Evolutionary conservation across 1,140 invertebrate genomes (phyloP), one percentile per base, ranked within the genome.

Genomic region (Anastatus disparis): DNA sequence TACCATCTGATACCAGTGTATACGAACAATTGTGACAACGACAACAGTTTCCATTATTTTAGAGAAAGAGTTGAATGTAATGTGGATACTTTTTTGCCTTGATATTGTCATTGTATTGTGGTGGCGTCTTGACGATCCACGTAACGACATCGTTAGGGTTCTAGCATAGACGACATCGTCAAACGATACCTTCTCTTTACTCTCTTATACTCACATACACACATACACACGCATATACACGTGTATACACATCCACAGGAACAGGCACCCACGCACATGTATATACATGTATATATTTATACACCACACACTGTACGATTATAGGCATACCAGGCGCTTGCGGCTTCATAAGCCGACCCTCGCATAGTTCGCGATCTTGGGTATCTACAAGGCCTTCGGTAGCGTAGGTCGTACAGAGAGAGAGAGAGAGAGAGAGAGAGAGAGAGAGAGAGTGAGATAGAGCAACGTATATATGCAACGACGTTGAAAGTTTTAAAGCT

Each of bases 131-230:
- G 65, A 55, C 65, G 20, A 38, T 67, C 64, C 8, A 31, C 1
- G 75, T 81, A 80, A 81, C 80, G 77, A 80, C 78, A 79, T 81
- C 79, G 79, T 81, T 82, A 77, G 20, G 50, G 20, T 17, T 9
- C 20, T 8, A 24, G 53, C 12, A 35, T 4, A n/a, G 4, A 35
- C n/a, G n/a, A n/a, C n/a, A n/a, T n/a, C 31, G 31, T 35, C 31
- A n/a, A n/a, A n/a, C 10, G 31, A 10, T 35, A 6, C 31, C 31
- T 35, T 6, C 31, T 35, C 31, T 35, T 10, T 35, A 6, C 31
- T 35, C 31, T 35, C 31, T 35, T 10, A 6, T 10, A 6, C 31
- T 35, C 31, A 6, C 31, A 6, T 4, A 6, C 31, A 6, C 31
- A 6, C n/a, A n/a, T n/a, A n/a, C n/a, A n/a, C n/a, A n/a, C n/a